Base-by-base conservation (phyloP, 92 coral and sea anemone species). In the Meandrina meandrites region DNA sequence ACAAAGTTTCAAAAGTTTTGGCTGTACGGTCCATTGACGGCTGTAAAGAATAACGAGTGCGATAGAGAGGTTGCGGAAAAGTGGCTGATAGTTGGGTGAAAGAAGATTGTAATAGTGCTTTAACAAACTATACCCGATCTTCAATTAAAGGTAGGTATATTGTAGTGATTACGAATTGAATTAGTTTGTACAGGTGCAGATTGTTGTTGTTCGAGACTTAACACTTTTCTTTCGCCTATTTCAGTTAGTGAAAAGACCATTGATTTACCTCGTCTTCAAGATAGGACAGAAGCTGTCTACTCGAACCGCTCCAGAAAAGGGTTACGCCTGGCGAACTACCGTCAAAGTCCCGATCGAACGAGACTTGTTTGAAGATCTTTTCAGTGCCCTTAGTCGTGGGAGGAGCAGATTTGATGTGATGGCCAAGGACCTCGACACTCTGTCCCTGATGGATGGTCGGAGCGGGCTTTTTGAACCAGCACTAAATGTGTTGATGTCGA, bases 291-390 rank as follows among this genome's bases (percentile, higher is more conserved):
- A 78, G 42, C 42, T 50, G 6, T 78, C 81, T 31, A 40, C 30
- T 15, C 40, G 81, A 78, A 50, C 82, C 60, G 76, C 85, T 66
- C 78, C 48, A 48, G 68, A 82, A 48, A 82, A 82, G 60, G 86
- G 68, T 1, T 82, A 82, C 86, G 17, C 70, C 18, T 47, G 78
- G 40, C 48, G 86, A 30, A 82, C 78, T 15, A 69, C 86, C 51
- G 30, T 82, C 48, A 82, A 53, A 70, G 78, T 82, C 24, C 48
- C 78, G 68, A 70, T 82, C 27, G 86, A 82, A 31, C 78, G 18
- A 28, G 67, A 82, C 24, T 30, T 82, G 0, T 82, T 82, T 48
- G 78, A 82, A 19, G 86, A 82, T 66, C 42, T 82, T 11, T 81
- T 81, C 45, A 2, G 45, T 40, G n/a, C n/a, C 3, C 45, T 40